Percentiles rank a stretch among this genome's conserved stretches.
These are phyloP conservation scores for Podotricha telesiphe DNA, from an alignment of 2,888 invertebrate genomes.

Conservation along the genomic window DNA sequence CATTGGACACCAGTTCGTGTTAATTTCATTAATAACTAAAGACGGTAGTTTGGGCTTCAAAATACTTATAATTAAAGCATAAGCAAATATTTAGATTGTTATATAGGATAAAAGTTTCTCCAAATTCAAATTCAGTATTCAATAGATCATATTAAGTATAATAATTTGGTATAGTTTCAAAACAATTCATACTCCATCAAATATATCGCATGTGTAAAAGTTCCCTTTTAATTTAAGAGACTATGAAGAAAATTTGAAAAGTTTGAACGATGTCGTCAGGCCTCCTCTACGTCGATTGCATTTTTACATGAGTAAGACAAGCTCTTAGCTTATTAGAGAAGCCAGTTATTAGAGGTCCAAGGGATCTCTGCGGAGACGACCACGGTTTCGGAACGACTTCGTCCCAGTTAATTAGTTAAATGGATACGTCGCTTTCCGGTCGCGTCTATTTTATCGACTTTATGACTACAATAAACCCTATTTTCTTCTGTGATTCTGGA, in stretches of 20 bases:
- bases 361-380: conserved; percentile 69
- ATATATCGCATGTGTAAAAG: neutral
- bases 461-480: conserved; percentile 61
- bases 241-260: conserved; percentile 81
- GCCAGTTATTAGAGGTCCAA: conserved; percentile 74
- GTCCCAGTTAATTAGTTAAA: conserved; percentile 78
- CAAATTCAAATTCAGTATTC: no score
- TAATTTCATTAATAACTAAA: conserved; percentile 64
- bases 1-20: conserved; percentile 72
- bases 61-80: conserved; percentile 48
- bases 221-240: conserved; percentile 68
- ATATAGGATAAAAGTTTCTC: no score
- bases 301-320: conserved; percentile 79
- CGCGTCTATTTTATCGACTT: conserved; percentile 56
- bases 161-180: neutral
- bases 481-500: conserved; percentile 53
- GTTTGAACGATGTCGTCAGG: conserved; percentile 76
- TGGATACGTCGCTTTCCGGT: conserved; percentile 66
- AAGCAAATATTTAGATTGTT: neutral
- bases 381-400: conserved; percentile 63
- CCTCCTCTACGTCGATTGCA: conserved; percentile 74
- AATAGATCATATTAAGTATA: no score
- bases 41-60: conserved; percentile 60
- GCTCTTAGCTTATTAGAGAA: conserved; percentile 81
- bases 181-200: neutral